A percentile compares a stretch with the other conserved stretches of the same genome.
Evolutionary conservation across 2,888 invertebrate species (phyloP).

Genomic region (Melanophora roralis): DNA sequence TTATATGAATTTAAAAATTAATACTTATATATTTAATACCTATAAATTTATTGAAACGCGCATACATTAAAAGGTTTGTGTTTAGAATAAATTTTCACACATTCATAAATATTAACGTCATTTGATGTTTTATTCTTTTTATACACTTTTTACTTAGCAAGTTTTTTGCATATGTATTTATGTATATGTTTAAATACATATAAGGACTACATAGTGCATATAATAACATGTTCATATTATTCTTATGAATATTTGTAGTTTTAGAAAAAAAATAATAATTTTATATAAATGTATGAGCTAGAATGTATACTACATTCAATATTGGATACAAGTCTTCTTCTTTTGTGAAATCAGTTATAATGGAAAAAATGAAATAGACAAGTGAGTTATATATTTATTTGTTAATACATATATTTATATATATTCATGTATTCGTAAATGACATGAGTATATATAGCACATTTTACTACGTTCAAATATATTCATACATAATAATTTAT

Average conservation of each 20-base stretch:
- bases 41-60: too few relatives aligned
- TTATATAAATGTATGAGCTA: not conserved
- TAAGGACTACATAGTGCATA: not conserved
- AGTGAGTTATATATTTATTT: slow-evolving; percentile 29
- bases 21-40: too few relatives aligned
- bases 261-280: not conserved
- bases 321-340: slow-evolving; percentile 52
- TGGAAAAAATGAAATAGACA: slow-evolving; percentile 22
- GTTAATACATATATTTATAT: not conserved
- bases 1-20: too few relatives aligned
- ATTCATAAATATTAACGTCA: slow-evolving; percentile 4
- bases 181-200: not conserved
- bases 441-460: too few relatives aligned
- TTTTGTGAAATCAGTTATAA: slow-evolving; percentile 47
- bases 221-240: not conserved
- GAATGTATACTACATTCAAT: slow-evolving; percentile 32
- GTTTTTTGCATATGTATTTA: not conserved
- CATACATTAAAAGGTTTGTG: too few relatives aligned
- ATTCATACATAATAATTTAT: not conserved
- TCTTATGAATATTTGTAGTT: not conserved
- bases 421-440: not conserved
- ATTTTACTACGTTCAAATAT: not conserved
- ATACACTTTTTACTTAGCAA: too few relatives aligned
- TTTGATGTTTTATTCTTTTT: too few relatives aligned
- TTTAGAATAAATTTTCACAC: slow-evolving; percentile 35